Base-by-base conservation (phyloP, 1,140 invertebrate genomes). In the Drosophila teissieri region DNA sequence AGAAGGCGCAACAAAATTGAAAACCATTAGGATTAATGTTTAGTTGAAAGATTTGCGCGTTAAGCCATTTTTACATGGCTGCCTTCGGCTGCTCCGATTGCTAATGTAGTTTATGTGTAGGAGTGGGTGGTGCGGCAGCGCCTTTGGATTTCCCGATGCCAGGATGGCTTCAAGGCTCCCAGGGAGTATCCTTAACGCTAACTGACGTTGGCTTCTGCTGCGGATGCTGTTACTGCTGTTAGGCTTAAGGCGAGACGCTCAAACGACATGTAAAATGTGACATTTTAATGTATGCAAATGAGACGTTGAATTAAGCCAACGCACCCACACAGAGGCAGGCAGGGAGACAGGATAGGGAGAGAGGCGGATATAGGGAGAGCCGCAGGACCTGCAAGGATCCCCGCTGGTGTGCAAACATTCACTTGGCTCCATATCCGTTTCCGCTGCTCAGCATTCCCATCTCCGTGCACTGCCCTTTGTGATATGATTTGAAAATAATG, bases 211-310 rank as follows among this genome's bases (percentile, higher is more conserved):
- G 74, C 73, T 69, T 42, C 54, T 54, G 53, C 62, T 64, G 64
- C 64, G 60, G 64, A 68, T 68, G 64, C 64, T 68, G 64, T 44
- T 65, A 42, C 46, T 76, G 76, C 67, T 68, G 76, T 76, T 83
- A 69, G 84, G 79, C 84, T 80, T 78, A 84, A 68, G 84, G 73
- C 80, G 77, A 89, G 84, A 84, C 77, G 80, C 68, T 84, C 84
- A 89, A 89, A 84, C 84, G 84, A 86, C 84, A 89, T 89, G 84
- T 89, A 89, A 89, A 89, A 89, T 89, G 84, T 89, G 84, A 89
- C 84, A 89, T 89, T 89, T 89, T 89, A 89, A 89, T 89, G 84
- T 89, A 89, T 89, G 84, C 84, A 89, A 89, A 89, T 89, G 84
- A 89, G 84, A 89, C 84, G 84, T 89, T 84, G 84, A 89, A 89